Evolutionary conservation across 2,113 vertebrate genomes (phyloP), one percentile per base, ranked within the genome.

Genomic region (Cephalopholis sonnerati): DNA sequence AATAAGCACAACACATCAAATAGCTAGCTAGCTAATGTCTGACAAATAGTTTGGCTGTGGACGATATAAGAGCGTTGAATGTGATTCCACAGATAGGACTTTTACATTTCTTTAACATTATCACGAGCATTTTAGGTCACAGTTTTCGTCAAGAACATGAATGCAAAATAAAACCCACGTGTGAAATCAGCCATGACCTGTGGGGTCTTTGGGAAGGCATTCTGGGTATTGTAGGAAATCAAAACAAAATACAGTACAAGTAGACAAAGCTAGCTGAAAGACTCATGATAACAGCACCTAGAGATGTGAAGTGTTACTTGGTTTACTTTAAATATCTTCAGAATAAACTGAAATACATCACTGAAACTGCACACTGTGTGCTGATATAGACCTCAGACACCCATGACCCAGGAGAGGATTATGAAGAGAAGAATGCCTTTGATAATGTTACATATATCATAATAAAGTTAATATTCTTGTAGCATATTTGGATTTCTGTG

Each of bases 321-420:
- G 44, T 8, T 18, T 54, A 7, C 29, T 69, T 62, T 72, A 24
- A 76, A 11, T 22, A 77, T 46, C 16, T 51, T 79, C 68, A 32
- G n/a, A 67, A 59, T 55, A 7, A 54, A 71, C 69, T 79, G 11
- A 58, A 82, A 79, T 36, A 27, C 24, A 77, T 74, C 44, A 62
- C 4, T 63, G 25, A 64, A 74, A 67, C 62, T 63, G 66, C 44
- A 72, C 24, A 41, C 25, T 78, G 51, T 66, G 17, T 74, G n/a
- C 48, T 70, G 59, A 39, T 29, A 22, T 10, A 62, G 25, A 57
- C 29, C 41, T 66, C 50, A 32, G 53, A 67, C 65, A 63, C 62
- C 13, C 36, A 0, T 25, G 50, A 74, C 48, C 73, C 65, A 53
- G 17, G 3, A 48, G 44, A 51, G 7, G 17, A 62, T 36, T 12